Percentiles rank a stretch among this genome's conserved stretches.
Conservation (phyloP, 2,113 vertebrate species). For the Halichoeres trimaculatus region DNA sequence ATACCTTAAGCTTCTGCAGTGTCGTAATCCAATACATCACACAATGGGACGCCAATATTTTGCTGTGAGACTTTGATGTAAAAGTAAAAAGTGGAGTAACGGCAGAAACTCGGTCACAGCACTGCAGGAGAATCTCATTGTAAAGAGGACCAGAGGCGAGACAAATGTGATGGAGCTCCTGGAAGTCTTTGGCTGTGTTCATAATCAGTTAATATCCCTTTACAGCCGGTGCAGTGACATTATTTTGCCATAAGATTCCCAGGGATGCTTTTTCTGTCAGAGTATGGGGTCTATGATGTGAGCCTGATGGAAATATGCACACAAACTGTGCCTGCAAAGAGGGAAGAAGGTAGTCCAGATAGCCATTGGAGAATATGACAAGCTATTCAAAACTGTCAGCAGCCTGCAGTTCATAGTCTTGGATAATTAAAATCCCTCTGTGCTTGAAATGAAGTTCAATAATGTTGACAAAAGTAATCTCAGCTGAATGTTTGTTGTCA, state of each 20-base stretch:
- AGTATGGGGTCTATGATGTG: not conserved
- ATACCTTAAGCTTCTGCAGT: too few relatives aligned
- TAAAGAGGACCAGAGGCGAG: too few relatives aligned
- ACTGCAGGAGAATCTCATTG: too few relatives aligned
- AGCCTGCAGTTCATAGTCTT: slow-evolving; percentile 42
- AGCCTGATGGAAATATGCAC: slow-evolving; percentile 13
- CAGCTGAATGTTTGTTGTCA: slow-evolving; percentile 33
- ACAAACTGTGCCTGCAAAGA: slow-evolving; percentile 13
- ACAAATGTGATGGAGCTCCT: too few relatives aligned
- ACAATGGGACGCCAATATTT: too few relatives aligned
- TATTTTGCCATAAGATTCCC: not conserved
- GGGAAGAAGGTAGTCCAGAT: not conserved
- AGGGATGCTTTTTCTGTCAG: not conserved
- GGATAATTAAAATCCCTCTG: slow-evolving; percentile 49
- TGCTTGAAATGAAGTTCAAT: slow-evolving; percentile 57
- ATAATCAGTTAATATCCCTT: too few relatives aligned
- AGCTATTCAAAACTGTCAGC: slow-evolving; percentile 52
- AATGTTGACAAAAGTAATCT: slow-evolving; percentile 65
- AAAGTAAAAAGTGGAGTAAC: too few relatives aligned
- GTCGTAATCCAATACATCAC: too few relatives aligned
- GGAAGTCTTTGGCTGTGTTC: too few relatives aligned
- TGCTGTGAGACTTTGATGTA: too few relatives aligned
- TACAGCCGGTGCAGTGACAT: too few relatives aligned
- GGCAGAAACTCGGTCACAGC: too few relatives aligned
- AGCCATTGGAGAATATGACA: slow-evolving; percentile 37